These are phyloP conservation scores for Morelia viridis DNA, from an alignment of 2,797 vertebrate species.

Conservation along the genomic window DNA sequence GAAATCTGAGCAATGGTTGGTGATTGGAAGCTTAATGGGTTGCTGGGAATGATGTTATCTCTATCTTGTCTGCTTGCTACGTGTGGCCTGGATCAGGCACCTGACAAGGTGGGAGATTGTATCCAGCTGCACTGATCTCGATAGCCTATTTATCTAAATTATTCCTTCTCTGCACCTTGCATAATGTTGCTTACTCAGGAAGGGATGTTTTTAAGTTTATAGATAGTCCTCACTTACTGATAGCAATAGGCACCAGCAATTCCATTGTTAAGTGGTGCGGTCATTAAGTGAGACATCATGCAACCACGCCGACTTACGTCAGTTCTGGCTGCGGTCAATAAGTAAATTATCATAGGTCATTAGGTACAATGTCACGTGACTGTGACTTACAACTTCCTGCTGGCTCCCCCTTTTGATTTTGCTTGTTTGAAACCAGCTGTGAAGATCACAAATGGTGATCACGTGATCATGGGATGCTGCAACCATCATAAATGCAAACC, in stretches of 20 bases:
- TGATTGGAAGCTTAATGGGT: not conserved
- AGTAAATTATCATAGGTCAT: not conserved
- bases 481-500: not conserved
- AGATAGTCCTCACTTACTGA: not conserved
- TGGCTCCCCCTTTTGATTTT: not conserved
- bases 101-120: not conserved
- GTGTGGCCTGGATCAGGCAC: not conserved
- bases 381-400: not conserved
- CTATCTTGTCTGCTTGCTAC: not conserved
- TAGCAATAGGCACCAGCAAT: not conserved
- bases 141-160: not conserved
- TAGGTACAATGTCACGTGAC: not conserved
- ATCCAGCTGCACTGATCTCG: not conserved
- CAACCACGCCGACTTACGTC: not conserved
- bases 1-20: not conserved
- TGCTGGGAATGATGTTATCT: not conserved
- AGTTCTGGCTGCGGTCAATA: not conserved
- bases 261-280: not conserved
- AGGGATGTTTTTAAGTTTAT: not conserved
- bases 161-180: not conserved
- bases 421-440: not conserved
- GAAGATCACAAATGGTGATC: not conserved
- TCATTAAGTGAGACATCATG: not conserved
- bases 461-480: not conserved
- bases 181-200: not conserved